Percentiles rank a stretch among this genome's conserved stretches.
Evolutionary conservation across 2,797 vertebrate species (phyloP).

Genomic region (Loris lydekkerianus): DNA sequence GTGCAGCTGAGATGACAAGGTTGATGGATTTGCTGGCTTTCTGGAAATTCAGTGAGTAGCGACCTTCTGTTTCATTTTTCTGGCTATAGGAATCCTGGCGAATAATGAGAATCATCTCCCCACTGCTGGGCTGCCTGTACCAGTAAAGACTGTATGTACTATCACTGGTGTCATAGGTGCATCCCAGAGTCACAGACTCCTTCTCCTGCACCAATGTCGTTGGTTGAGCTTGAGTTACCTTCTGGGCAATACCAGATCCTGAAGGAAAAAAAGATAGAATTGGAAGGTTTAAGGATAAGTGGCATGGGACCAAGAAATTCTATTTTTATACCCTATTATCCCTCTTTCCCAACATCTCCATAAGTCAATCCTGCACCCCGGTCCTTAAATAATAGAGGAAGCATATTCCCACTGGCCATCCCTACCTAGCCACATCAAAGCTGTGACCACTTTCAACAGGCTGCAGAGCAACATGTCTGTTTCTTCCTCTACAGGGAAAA

Average conservation of each 20-base stretch:
- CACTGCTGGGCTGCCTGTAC: slow-evolving; percentile 61
- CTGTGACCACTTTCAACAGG: not conserved
- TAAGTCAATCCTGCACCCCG: not conserved
- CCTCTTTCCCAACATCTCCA: not conserved
- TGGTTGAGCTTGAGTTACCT: slow-evolving; percentile 32
- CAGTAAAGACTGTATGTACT: not conserved
- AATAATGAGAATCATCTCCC: slow-evolving; percentile 57
- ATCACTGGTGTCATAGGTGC: not conserved
- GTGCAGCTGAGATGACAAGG: slow-evolving; percentile 47
- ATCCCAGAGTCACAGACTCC: slow-evolving; percentile 46
- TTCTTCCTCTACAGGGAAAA: not conserved
- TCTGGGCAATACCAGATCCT: slow-evolving; percentile 54
- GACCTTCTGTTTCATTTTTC: slow-evolving; percentile 17
- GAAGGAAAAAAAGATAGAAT: slow-evolving; percentile 11
- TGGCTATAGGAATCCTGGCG: not conserved
- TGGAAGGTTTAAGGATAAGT: not conserved
- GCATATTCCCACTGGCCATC: not conserved
- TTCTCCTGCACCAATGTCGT: not conserved
- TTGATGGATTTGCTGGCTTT: not conserved
- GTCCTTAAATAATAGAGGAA: not conserved
- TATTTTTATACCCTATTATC: not conserved
- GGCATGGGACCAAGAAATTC: not conserved
- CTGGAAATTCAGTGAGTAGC: slow-evolving; percentile 49
- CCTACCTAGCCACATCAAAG: not conserved
- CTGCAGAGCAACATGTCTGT: not conserved